phyloP scores from a whole-genome alignment of 2,888 invertebrate species.

The Anthophora plumipes region DNA sequence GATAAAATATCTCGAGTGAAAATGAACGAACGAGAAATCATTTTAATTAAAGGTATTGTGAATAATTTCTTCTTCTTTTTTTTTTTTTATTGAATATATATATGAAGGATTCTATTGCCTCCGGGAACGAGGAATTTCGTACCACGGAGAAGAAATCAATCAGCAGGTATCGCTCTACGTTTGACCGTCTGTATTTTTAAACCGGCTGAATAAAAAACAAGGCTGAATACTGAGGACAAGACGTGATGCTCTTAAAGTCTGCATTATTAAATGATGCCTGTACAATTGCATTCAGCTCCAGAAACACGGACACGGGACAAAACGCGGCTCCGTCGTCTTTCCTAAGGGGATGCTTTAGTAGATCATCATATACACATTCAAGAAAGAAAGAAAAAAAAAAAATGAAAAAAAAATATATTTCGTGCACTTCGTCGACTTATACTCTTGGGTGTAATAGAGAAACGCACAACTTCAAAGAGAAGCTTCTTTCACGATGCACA shows the following conservation, averaged over 20 bases:
- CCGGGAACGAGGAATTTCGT: background rate
- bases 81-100: background rate
- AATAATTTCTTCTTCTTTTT: background rate
- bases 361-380: background rate
- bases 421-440: background rate
- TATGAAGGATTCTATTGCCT: background rate
- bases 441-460: background rate
- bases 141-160: conserved; percentile 19
- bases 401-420: background rate
- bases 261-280: conserved; percentile 74
- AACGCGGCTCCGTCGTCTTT: conserved; percentile 9
- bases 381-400: background rate
- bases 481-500: background rate
- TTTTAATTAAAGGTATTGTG: background rate
- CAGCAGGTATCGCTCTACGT: conserved; percentile 54
- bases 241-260: conserved; percentile 75
- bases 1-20: no score
- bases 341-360: conserved; percentile 4
- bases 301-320: conserved; percentile 42
- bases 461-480: background rate
- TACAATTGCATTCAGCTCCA: conserved; percentile 36
- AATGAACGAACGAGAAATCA: no score
- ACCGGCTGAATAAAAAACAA: conserved; percentile 71
- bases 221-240: conserved; percentile 63
- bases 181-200: conserved; percentile 75